These are phyloP conservation scores for Ptilonorhynchus violaceus DNA, from an alignment of 2,113 vertebrate genomes.

Conservation along the genomic window DNA sequence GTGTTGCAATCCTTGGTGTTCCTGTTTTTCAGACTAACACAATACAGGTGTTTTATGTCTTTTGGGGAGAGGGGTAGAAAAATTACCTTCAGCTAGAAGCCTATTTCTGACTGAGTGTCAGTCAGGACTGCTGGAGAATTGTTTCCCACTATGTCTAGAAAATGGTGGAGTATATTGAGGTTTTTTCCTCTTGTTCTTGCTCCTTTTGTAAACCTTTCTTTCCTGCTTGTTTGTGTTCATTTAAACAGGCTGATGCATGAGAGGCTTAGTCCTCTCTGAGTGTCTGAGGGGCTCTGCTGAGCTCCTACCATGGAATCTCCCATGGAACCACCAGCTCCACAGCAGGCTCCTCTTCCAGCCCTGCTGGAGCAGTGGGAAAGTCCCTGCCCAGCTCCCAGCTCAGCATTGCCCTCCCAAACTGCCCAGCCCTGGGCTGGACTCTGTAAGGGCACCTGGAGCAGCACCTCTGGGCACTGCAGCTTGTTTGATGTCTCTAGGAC, in stretches of 20 bases:
- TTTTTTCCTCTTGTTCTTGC: not conserved
- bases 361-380: not conserved
- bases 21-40: not conserved
- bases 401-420: not conserved
- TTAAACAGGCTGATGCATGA: not conserved
- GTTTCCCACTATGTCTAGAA: not conserved
- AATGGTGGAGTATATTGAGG: not conserved
- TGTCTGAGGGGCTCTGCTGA: not conserved
- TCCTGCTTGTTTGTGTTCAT: not conserved
- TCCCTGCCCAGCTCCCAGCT: not conserved
- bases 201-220: not conserved
- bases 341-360: not conserved
- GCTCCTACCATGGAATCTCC: not conserved
- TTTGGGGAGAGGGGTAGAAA: not conserved
- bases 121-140: not conserved
- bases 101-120: not conserved
- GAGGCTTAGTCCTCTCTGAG: not conserved
- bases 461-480: not conserved
- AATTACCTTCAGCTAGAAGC: not conserved
- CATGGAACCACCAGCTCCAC: no score
- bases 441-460: not conserved
- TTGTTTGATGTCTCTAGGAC: not conserved
- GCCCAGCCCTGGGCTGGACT: not conserved
- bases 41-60: not conserved
- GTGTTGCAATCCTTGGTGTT: not conserved